Evolutionary conservation across 2,888 invertebrate genomes (phyloP).

Genomic region (Esperia sulphurella): DNA sequence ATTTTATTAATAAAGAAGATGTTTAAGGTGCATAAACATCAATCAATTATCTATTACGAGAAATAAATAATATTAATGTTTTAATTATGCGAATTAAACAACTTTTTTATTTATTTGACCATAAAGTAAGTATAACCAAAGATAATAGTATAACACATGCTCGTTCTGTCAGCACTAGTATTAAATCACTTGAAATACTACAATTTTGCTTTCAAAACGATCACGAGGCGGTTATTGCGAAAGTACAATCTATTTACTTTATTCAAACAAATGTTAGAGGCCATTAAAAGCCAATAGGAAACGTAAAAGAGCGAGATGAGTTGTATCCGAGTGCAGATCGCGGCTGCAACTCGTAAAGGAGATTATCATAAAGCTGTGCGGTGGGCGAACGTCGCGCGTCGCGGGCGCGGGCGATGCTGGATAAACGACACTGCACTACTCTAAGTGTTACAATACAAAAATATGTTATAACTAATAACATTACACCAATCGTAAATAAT

Average conservation of each 20-base stretch:
- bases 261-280: conserved; percentile 17
- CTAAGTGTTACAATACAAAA: neutral
- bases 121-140: too few relatives aligned
- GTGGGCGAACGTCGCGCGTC: conserved; percentile 15
- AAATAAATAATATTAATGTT: too few relatives aligned
- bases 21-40: too few relatives aligned
- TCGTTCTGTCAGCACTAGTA: neutral
- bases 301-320: conserved; percentile 32
- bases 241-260: conserved; percentile 17
- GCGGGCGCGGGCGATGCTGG: conserved; percentile 17
- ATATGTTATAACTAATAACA: neutral
- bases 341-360: conserved; percentile 23
- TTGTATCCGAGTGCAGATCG: conserved; percentile 30
- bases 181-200: neutral
- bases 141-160: neutral
- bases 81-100: too few relatives aligned
- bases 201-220: conserved; percentile 8
- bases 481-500: too few relatives aligned
- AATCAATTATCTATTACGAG: too few relatives aligned
- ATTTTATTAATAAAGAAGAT: neutral
- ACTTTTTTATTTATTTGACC: too few relatives aligned
- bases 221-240: conserved; percentile 13
- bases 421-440: conserved; percentile 31
- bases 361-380: conserved; percentile 33
- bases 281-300: conserved; percentile 28